Evolutionary conservation across 1,140 invertebrate species (phyloP).

Genomic region (Pectinophora gossypiella): DNA sequence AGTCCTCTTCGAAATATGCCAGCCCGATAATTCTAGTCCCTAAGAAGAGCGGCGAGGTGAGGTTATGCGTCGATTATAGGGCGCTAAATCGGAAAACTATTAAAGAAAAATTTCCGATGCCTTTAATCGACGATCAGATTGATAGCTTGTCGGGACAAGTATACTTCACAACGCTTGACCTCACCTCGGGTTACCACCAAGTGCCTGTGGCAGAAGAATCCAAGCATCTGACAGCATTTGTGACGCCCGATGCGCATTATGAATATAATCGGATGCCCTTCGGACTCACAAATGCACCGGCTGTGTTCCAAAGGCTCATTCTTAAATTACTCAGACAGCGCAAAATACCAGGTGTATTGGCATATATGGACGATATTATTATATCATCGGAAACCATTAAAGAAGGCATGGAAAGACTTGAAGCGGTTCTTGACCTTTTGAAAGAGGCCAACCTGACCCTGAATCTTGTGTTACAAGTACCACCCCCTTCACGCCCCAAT

Average conservation of each 20-base stretch:
- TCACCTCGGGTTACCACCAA: conserved; percentile 63
- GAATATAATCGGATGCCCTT: conserved; percentile 23
- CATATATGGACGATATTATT: too few relatives aligned
- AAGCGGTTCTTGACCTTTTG: too few relatives aligned
- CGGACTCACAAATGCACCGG: neutral
- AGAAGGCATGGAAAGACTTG: too few relatives aligned
- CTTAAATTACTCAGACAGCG: too few relatives aligned
- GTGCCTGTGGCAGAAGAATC: conserved; percentile 40
- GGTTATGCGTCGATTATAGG: conserved; percentile 30
- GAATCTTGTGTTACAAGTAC: too few relatives aligned
- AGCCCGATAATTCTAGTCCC: conserved; percentile 15
- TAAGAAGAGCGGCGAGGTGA: conserved; percentile 6
- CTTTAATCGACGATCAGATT: conserved; percentile 58
- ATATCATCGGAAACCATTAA: too few relatives aligned
- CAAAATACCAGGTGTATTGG: too few relatives aligned
- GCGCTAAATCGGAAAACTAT: conserved; percentile 41
- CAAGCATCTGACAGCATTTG: conserved; percentile 60
- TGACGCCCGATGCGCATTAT: conserved; percentile 32
- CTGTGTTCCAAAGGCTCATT: conserved; percentile 3
- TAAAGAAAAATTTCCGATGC: conserved; percentile 68
- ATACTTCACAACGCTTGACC: conserved; percentile 40
- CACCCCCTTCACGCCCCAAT: too few relatives aligned
- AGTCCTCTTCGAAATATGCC: conserved; percentile 28
- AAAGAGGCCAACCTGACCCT: too few relatives aligned
- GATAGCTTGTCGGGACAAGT: conserved; percentile 31